Conservation (phyloP, 1,140 invertebrate genomes). For the Magallana ariakensis region DNA sequence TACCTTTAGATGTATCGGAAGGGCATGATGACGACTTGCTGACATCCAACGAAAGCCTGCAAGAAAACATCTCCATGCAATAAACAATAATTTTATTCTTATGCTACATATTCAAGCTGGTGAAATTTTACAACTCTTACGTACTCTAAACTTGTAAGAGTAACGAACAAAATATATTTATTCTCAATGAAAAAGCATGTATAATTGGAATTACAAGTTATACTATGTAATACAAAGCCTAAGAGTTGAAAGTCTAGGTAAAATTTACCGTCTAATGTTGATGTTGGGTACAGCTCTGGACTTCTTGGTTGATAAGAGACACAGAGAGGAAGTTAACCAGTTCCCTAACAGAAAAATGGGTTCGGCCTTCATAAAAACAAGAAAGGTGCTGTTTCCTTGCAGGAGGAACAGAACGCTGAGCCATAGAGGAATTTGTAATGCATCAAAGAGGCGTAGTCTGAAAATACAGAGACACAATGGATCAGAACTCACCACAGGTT, state of each 20-base stretch:
- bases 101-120: too few species aligned
- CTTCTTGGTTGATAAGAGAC: neutral
- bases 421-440: conserved; percentile 39
- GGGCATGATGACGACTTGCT: conserved; percentile 20
- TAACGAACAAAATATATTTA: too few species aligned
- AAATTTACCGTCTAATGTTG: conserved; percentile 25
- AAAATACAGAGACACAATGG: neutral
- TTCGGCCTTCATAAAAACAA: neutral
- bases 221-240: too few species aligned
- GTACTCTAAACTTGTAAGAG: too few species aligned
- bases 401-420: neutral
- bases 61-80: neutral
- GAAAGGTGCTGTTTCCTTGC: neutral
- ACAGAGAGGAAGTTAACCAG: neutral
- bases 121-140: too few species aligned
- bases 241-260: too few species aligned
- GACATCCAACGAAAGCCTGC: conserved; percentile 24
- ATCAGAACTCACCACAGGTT: too few species aligned
- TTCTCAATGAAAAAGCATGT: too few species aligned
- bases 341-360: neutral
- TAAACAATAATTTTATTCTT: too few species aligned
- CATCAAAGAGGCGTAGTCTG: conserved; percentile 25
- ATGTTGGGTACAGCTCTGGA: conserved; percentile 24
- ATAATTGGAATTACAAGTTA: too few species aligned
- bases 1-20: neutral